Percentiles rank a stretch among this genome's conserved stretches.
Evolutionary conservation across 2,888 invertebrate species (phyloP).

Genomic region (Trachelus iudaicus): DNA sequence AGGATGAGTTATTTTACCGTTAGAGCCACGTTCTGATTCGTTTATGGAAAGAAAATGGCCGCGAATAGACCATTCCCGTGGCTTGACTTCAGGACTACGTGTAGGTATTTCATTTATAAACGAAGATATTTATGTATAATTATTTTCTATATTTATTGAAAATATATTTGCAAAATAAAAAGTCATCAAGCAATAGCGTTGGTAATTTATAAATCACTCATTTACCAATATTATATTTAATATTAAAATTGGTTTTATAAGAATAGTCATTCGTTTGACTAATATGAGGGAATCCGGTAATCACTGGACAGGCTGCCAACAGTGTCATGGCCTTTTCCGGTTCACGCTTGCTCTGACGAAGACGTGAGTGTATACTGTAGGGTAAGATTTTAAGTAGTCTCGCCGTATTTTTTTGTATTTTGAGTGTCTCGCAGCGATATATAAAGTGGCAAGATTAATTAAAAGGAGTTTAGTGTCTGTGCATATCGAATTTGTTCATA

Average conservation of each 20-base stretch:
- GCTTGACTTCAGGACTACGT: neutral
- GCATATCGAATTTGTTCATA: neutral
- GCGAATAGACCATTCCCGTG: neutral
- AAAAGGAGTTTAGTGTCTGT: neutral
- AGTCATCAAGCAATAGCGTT: neutral
- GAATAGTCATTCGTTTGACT: constrained; percentile 31
- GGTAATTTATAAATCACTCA: neutral
- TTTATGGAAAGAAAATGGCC: neutral
- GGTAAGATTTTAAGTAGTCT: constrained; percentile 34
- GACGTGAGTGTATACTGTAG: constrained; percentile 55
- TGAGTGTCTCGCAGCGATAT: neutral
- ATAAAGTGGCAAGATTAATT: neutral
- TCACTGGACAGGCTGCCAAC: constrained; percentile 35
- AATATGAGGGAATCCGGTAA: constrained; percentile 37
- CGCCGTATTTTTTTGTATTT: neutral
- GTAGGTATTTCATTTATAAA: neutral
- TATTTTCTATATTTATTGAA: neutral
- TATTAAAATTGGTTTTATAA: neutral
- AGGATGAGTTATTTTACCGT: neutral
- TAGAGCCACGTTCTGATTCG: neutral
- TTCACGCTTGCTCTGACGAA: constrained; percentile 59
- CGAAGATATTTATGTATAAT: neutral
- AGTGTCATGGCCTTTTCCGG: constrained; percentile 66
- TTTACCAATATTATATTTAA: neutral
- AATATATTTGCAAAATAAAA: neutral